These are phyloP conservation scores for Pedicia rivosa DNA, from an alignment of 2,888 invertebrate genomes.

Conservation along the genomic window DNA sequence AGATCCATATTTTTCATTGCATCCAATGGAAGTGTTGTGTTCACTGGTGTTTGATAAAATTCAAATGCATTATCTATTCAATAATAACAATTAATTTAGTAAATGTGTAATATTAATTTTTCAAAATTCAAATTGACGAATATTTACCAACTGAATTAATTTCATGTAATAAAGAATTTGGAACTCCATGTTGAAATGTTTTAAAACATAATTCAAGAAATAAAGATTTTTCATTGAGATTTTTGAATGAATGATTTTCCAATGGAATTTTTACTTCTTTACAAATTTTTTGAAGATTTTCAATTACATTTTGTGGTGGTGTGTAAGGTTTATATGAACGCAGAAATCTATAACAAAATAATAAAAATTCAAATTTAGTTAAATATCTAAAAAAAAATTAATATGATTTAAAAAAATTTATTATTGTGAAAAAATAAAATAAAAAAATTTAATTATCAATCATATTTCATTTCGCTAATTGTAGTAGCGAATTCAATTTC, in stretches of 20 bases:
- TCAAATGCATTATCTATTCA: constrained; percentile 43
- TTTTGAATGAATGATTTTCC: constrained; percentile 19
- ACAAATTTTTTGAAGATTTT: constrained; percentile 45
- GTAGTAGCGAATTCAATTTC: not conserved
- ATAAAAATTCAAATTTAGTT: too few relatives aligned
- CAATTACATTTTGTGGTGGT: constrained; percentile 48
- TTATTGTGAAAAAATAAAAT: not conserved
- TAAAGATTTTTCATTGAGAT: constrained; percentile 38
- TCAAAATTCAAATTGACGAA: not conserved
- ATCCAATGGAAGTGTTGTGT: constrained; percentile 56
- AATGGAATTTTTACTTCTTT: constrained; percentile 35
- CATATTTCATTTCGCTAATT: constrained; percentile 9
- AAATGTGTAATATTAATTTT: not conserved
- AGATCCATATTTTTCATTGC: constrained; percentile 51
- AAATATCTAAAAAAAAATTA: too few relatives aligned
- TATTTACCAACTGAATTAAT: constrained; percentile 53
- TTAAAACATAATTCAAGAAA: constrained; percentile 52
- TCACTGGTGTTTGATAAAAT: constrained; percentile 59
- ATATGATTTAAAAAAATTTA: not conserved
- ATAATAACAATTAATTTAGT: not conserved
- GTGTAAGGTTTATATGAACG: constrained; percentile 56
- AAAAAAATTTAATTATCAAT: constrained; percentile 10
- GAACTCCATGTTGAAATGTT: constrained; percentile 59
- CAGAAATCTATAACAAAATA: constrained; percentile 51
- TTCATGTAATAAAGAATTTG: constrained; percentile 64